These are phyloP conservation scores for Vulpes lagopus DNA, from an alignment of 2,113 vertebrate species.

Conservation along the genomic window DNA sequence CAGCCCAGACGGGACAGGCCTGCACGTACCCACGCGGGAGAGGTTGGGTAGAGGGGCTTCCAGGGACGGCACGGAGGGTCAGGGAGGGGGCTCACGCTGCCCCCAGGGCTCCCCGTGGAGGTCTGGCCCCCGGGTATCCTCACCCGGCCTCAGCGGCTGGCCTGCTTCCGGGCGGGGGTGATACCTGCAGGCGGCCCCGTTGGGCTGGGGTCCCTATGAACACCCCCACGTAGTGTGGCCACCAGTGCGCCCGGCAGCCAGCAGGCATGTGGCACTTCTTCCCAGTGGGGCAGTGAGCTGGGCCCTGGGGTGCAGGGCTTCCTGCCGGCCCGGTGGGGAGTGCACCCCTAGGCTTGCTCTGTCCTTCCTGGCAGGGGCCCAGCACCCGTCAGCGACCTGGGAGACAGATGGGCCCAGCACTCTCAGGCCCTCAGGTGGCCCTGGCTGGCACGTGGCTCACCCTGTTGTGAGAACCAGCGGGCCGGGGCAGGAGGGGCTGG, in stretches of 20 bases:
- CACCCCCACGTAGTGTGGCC: rapidly evolving
- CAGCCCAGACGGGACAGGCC: neutral
- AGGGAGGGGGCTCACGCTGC: rapidly evolving
- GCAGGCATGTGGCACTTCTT: neutral
- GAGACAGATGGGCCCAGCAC: neutral
- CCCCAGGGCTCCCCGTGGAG: neutral
- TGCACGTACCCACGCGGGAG: rapidly evolving
- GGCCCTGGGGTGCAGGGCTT: neutral
- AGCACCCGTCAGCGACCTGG: neutral
- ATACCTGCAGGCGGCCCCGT: neutral
- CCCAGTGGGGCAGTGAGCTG: rapidly evolving
- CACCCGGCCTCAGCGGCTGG: neutral
- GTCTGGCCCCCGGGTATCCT: neutral
- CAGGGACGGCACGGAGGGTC: rapidly evolving
- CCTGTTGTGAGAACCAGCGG: neutral
- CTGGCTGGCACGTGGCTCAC: neutral
- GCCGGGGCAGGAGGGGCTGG: neutral
- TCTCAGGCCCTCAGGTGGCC: neutral
- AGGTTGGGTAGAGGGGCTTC: neutral
- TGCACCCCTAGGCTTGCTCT: neutral
- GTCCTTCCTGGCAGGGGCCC: rapidly evolving
- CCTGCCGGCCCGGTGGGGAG: neutral
- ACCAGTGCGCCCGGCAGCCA: neutral
- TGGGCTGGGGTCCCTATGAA: neutral
- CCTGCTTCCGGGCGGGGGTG: rapidly evolving